phyloP scores from a whole-genome alignment of 2,797 vertebrate species.

The Agapornis canus region DNA sequence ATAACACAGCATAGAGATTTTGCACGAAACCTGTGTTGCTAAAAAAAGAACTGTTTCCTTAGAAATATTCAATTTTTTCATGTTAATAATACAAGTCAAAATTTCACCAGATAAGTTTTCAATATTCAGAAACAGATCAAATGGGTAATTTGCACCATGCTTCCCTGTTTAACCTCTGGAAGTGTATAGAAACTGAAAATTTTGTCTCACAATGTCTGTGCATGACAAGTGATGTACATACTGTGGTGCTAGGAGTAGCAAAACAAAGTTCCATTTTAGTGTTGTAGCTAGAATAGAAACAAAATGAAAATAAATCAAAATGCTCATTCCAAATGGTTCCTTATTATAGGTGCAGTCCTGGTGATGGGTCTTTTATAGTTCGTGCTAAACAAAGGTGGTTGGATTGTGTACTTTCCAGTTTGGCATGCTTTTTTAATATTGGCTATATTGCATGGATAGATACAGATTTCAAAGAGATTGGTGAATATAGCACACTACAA shows the following conservation, averaged over 20 bases:
- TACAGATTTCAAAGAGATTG: conserved; percentile 22
- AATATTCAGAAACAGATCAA: not conserved
- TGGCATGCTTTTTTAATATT: conserved; percentile 76
- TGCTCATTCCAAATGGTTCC: conserved; percentile 80
- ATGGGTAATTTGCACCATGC: not conserved
- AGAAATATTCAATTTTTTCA: not conserved
- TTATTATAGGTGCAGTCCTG: conserved; percentile 56
- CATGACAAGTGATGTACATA: not conserved
- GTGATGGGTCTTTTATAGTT: conserved; percentile 71
- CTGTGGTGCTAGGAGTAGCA: not conserved
- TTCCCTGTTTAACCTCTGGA: not conserved
- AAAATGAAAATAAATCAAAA: conserved; percentile 18
- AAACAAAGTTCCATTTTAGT: not conserved
- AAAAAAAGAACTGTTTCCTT: not conserved
- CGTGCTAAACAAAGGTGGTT: conserved; percentile 67
- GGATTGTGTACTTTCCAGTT: conserved; percentile 58
- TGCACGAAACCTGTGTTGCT: not conserved
- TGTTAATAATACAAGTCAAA: not conserved
- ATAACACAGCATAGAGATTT: not conserved
- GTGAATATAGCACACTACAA: conserved; percentile 31
- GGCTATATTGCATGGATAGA: conserved; percentile 73
- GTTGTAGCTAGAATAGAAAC: not conserved
- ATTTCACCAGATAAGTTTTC: not conserved
- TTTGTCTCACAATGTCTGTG: not conserved
- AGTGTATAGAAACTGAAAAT: not conserved